Percentiles rank a stretch among this genome's conserved stretches.
Evolutionary conservation across 2,113 vertebrate genomes (phyloP).

Genomic region (Hippoglossus stenolepis): DNA sequence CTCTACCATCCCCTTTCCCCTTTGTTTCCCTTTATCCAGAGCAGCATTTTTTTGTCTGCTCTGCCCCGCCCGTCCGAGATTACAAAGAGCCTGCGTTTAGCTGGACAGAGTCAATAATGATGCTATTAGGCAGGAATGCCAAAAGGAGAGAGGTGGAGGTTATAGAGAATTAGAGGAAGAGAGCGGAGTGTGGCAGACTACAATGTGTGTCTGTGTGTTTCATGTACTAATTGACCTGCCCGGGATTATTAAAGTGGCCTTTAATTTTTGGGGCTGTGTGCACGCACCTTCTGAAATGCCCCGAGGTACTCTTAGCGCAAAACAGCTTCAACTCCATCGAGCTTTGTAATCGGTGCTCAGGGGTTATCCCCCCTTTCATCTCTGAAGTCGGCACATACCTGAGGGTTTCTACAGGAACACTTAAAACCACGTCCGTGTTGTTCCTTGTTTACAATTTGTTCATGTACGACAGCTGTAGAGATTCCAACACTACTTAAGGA

Average conservation of each 20-base stretch:
- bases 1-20: slow-evolving; percentile 32
- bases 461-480: background rate
- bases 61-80: slow-evolving; percentile 71
- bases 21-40: slow-evolving; percentile 60
- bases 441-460: slow-evolving; percentile 14
- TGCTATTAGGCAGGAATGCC: slow-evolving; percentile 84
- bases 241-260: slow-evolving; percentile 70
- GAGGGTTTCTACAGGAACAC: slow-evolving; percentile 7
- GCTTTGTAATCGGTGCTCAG: slow-evolving; percentile 53
- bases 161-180: slow-evolving; percentile 53
- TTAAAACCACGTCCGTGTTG: background rate
- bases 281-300: slow-evolving; percentile 26
- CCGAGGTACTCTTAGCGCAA: slow-evolving; percentile 26
- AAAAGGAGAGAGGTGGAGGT: slow-evolving; percentile 65
- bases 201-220: slow-evolving; percentile 63
- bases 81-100: slow-evolving; percentile 78
- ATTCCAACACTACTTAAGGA: background rate
- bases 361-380: slow-evolving; percentile 55
- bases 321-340: slow-evolving; percentile 38
- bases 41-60: slow-evolving; percentile 58
- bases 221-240: slow-evolving; percentile 59
- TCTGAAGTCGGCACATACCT: slow-evolving; percentile 47
- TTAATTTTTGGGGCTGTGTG: slow-evolving; percentile 67
- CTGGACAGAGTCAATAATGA: slow-evolving; percentile 81
- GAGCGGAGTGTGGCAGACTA: slow-evolving; percentile 56